These are phyloP conservation scores for Meiosimyza platycephala DNA, from an alignment of 2,888 invertebrate genomes.

Conservation along the genomic window DNA sequence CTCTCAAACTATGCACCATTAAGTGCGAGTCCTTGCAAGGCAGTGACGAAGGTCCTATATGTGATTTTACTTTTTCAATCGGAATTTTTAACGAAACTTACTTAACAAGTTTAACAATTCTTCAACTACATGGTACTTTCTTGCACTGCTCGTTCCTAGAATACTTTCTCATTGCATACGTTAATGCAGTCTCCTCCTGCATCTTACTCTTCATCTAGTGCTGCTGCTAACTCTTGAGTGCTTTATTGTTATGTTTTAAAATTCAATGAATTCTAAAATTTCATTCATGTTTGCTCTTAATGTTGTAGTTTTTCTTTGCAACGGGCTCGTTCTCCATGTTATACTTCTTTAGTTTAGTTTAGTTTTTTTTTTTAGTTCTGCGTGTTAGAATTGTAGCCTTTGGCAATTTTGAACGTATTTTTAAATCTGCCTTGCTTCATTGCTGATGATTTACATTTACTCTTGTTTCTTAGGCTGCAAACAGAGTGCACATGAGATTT, in stretches of 20 bases:
- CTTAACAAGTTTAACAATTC: not conserved
- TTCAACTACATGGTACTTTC: not conserved
- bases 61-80: not conserved
- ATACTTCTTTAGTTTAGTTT: too few relatives aligned
- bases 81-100: not conserved
- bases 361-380: not conserved
- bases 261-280: slow-evolving; percentile 63
- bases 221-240: slow-evolving; percentile 54
- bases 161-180: not conserved
- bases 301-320: slow-evolving; percentile 26
- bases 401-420: slow-evolving; percentile 4
- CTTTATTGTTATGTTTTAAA: slow-evolving; percentile 64
- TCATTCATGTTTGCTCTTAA: slow-evolving; percentile 43
- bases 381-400: not conserved
- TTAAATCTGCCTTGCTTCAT: not conserved
- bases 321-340: not conserved
- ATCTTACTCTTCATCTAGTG: slow-evolving; percentile 6
- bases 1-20: not conserved
- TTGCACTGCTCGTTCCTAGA: too few relatives aligned
- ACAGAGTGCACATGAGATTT: too few relatives aligned
- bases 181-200: not conserved
- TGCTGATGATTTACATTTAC: not conserved
- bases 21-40: not conserved
- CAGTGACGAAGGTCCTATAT: not conserved
- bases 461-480: too few relatives aligned